Evolutionary conservation across 2,888 invertebrate genomes (phyloP), one percentile per base, ranked within the genome.

Genomic region (Cistogaster globosa): DNA sequence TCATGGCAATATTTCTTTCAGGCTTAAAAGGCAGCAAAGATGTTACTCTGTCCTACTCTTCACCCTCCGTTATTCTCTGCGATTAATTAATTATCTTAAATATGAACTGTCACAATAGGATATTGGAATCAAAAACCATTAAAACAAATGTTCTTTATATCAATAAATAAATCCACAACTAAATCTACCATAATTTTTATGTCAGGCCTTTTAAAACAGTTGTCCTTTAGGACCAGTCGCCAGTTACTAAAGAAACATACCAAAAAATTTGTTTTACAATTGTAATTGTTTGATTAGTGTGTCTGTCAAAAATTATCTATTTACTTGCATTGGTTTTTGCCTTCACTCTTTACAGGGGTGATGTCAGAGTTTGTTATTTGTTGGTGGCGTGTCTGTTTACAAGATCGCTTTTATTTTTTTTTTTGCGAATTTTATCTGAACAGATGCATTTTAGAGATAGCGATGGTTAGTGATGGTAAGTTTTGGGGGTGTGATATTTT

Each of bases 61-160:
- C 48, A 48, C 14, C 38, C 83, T 32, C 53, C 51, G 38, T 60
- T 67, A 78, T 57, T 4, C 71, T 75, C 75, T 85, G n/a, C n/a
- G n/a, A n/a, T n/a, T 82, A 85, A 85, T 82, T 82, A 82, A 76
- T 48, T 75, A 38, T 76, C 78, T 62, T 75, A 76, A 67, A 82
- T 75, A 85, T 65, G 20, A 82, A 76, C 82, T 79, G 85, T 79
- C 82, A 82, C 85, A 85, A 82, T 78, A 85, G 85, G 82, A 78
- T 42, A 82, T 71, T 45, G 20, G 71, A 78, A 79, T 82, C 82
- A 67, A 85, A 82, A 85, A 68, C 82, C 62, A 82, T 85, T 85
- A 82, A 79, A 71, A 12, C 62, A 75, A 60, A 79, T 85, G 75
- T 53, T 36, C 38, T 67, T 79, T 72, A 65, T 58, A 69, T 58